Conservation (phyloP, 2,113 vertebrate species). For the Cololabis saira region DNA sequence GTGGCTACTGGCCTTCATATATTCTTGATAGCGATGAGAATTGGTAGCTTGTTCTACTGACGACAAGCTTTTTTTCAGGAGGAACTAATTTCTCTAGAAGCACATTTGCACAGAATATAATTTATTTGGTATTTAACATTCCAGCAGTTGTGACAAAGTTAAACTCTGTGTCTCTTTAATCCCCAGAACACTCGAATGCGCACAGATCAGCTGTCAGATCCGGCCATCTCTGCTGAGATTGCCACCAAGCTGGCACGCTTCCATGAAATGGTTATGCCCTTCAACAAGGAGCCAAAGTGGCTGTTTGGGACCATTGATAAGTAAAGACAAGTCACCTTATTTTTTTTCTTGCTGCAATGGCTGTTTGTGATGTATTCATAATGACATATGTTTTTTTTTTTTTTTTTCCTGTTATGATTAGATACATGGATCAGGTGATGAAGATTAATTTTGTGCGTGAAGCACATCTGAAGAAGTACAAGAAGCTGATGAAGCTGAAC, state of each 20-base stretch:
- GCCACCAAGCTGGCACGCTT: conserved; percentile 89
- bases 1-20: too few relatives aligned
- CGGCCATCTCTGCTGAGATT: conserved; percentile 85
- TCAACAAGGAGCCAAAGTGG: conserved; percentile 96
- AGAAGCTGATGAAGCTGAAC: conserved; percentile 82
- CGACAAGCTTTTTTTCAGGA: too few relatives aligned
- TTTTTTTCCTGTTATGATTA: conserved; percentile 43
- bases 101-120: too few relatives aligned
- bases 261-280: conserved; percentile 96
- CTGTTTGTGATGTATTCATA: not conserved
- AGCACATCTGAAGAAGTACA: conserved; percentile 82
- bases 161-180: not conserved
- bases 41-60: too few relatives aligned
- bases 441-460: conserved; percentile 83
- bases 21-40: too few relatives aligned
- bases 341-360: not conserved
- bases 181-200: conserved; percentile 85
- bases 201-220: conserved; percentile 85
- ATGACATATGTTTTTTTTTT: not conserved
- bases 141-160: not conserved
- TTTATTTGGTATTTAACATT: too few relatives aligned
- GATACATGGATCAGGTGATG: conserved; percentile 91
- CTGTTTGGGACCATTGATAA: conserved; percentile 90
- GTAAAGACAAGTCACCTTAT: conserved; percentile 66
- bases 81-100: too few relatives aligned